phyloP scores from a whole-genome alignment of 2,113 vertebrate genomes.

The Mixornis gularis region DNA sequence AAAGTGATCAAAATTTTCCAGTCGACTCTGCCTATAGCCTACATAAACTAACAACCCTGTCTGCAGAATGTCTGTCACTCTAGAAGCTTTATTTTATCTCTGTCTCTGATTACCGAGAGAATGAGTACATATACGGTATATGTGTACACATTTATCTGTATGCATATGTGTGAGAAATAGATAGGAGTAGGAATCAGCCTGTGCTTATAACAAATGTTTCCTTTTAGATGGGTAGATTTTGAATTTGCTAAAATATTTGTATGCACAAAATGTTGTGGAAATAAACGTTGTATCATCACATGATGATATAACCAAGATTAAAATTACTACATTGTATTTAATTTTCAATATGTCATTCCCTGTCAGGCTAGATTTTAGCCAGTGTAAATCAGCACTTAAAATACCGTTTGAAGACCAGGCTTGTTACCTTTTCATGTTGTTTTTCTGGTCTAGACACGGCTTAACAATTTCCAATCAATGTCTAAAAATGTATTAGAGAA shows the following conservation, averaged over 20 bases:
- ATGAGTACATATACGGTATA: slow-evolving; percentile 50
- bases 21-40: slow-evolving; percentile 87
- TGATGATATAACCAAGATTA: background rate
- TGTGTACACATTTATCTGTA: background rate
- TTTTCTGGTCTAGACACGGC: slow-evolving; percentile 13
- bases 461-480: slow-evolving; percentile 45
- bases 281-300: background rate
- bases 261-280: background rate
- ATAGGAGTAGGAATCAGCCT: background rate
- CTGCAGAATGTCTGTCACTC: slow-evolving; percentile 84
- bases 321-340: background rate
- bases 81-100: slow-evolving; percentile 73
- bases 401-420: slow-evolving; percentile 20
- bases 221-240: background rate
- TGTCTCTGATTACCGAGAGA: slow-evolving; percentile 75
- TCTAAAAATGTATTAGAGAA: slow-evolving; percentile 9
- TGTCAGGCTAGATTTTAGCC: slow-evolving; percentile 19
- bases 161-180: background rate
- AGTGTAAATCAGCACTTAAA: slow-evolving; percentile 26
- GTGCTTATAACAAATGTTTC: background rate
- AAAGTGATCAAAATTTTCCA: slow-evolving; percentile 99
- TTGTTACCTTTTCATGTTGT: slow-evolving; percentile 30
- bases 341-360: background rate
- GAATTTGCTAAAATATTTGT: background rate
- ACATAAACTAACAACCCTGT: slow-evolving; percentile 94